Percentiles rank a stretch among this genome's conserved stretches.
These are phyloP conservation scores for Rostratula benghalensis DNA, from an alignment of 2,113 vertebrate genomes.

Conservation along the genomic window DNA sequence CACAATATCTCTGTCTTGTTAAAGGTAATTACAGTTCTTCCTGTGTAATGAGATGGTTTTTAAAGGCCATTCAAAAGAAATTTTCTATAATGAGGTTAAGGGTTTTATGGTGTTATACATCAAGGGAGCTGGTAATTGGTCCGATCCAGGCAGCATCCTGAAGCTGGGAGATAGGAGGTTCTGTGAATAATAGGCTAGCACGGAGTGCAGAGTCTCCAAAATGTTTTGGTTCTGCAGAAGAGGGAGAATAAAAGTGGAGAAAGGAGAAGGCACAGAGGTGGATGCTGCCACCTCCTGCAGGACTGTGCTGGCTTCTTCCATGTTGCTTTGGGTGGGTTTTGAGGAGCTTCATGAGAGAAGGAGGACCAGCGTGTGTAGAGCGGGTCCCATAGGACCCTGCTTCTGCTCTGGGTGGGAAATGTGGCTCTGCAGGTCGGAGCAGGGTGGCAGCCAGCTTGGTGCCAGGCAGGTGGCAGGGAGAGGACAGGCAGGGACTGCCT, in stretches of 20 bases:
- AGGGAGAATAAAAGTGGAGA: not conserved
- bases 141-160: constrained; percentile 63
- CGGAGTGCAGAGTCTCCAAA: not conserved
- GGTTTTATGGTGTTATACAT: constrained; percentile 77
- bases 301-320: not conserved
- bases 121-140: constrained; percentile 75
- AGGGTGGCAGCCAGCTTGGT: not conserved
- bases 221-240: constrained; percentile 24
- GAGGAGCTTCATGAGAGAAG: not conserved
- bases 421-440: rapidly evolving
- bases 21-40: constrained; percentile 78
- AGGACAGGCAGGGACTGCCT: not conserved
- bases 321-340: not conserved
- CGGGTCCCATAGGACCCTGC: rapidly evolving
- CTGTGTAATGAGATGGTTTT: constrained; percentile 78
- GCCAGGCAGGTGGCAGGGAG: not conserved
- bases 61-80: constrained; percentile 82
- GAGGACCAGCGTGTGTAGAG: rapidly evolving
- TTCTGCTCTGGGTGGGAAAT: not conserved
- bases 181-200: constrained; percentile 33
- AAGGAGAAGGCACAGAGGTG: not conserved
- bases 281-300: not conserved
- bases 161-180: constrained; percentile 55
- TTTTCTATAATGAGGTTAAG: constrained; percentile 79
- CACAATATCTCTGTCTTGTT: constrained; percentile 70